Conservation (phyloP, 2,113 vertebrate genomes). For the Myanophis thanlyinensis region DNA sequence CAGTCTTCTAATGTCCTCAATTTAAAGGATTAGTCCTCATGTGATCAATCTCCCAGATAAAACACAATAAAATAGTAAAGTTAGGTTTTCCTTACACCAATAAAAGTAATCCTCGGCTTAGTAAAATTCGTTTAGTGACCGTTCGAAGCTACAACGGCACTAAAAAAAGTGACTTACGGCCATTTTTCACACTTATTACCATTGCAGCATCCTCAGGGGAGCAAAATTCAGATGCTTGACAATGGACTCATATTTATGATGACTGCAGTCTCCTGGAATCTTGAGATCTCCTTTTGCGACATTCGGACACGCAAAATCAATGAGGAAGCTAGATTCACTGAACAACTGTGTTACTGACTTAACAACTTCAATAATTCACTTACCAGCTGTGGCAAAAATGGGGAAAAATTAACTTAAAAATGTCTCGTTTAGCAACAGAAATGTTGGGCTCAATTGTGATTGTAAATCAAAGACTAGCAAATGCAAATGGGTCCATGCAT, state of each 20-base stretch:
- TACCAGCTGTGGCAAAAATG: not conserved
- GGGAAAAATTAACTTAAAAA: not conserved
- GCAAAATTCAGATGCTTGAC: no score
- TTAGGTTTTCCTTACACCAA: not conserved
- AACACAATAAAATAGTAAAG: not conserved
- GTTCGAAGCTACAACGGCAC: no score
- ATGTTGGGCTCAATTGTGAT: not conserved
- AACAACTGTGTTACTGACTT: not conserved
- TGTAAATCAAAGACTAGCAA: not conserved
- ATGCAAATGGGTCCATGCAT: not conserved
- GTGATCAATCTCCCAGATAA: not conserved
- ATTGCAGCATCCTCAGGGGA: no score
- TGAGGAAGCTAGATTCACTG: not conserved
- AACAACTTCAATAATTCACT: not conserved
- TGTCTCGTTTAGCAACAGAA: not conserved
- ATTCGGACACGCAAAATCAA: not conserved
- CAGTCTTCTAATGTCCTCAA: not conserved
- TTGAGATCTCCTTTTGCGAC: not conserved
- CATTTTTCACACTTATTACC: no score
- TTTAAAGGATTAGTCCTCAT: not conserved
- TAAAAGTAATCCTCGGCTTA: not conserved
- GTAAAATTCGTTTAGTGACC: no score
- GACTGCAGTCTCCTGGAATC: no score
- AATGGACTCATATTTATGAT: no score
- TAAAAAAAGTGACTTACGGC: no score